phyloP scores from a whole-genome alignment of 2,888 invertebrate genomes.

The Ichneumon xanthorius region DNA sequence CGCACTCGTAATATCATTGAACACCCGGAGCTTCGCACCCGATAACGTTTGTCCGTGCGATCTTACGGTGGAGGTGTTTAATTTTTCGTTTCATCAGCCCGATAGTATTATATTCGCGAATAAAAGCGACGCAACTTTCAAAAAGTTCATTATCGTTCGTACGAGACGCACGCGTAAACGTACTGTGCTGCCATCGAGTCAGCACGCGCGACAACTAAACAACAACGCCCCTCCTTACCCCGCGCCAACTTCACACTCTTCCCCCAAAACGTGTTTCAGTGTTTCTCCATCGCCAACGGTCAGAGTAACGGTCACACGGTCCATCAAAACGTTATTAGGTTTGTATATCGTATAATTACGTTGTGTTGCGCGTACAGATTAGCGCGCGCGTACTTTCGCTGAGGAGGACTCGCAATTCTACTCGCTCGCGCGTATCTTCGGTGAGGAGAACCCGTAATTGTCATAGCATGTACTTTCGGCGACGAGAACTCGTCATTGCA shows the following conservation, averaged over 20 bases:
- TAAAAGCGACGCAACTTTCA: slow-evolving; percentile 74
- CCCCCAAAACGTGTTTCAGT: slow-evolving; percentile 31
- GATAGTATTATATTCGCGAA: slow-evolving; percentile 64
- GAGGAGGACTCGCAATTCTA: neutral
- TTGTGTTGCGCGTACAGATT: neutral
- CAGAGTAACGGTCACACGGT: neutral
- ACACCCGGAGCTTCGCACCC: slow-evolving; percentile 61
- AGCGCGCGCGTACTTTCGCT: neutral
- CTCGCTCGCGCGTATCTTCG: too few species aligned
- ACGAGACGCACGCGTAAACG: slow-evolving; percentile 70
- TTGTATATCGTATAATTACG: neutral
- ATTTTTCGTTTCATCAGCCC: slow-evolving; percentile 74
- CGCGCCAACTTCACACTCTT: slow-evolving; percentile 41
- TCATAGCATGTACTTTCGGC: too few species aligned
- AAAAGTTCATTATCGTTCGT: slow-evolving; percentile 69
- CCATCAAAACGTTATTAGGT: neutral
- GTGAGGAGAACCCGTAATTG: neutral
- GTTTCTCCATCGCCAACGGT: slow-evolving; percentile 5
- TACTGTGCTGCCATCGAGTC: slow-evolving; percentile 72
- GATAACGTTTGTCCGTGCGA: slow-evolving; percentile 46
- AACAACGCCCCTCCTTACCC: neutral
- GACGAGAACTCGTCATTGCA: neutral
- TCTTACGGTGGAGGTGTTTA: slow-evolving; percentile 28
- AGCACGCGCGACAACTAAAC: slow-evolving; percentile 67
- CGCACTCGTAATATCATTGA: slow-evolving; percentile 68